Evolutionary conservation across 2,888 invertebrate species (phyloP).

Genomic region (Argyresthia albistria): DNA sequence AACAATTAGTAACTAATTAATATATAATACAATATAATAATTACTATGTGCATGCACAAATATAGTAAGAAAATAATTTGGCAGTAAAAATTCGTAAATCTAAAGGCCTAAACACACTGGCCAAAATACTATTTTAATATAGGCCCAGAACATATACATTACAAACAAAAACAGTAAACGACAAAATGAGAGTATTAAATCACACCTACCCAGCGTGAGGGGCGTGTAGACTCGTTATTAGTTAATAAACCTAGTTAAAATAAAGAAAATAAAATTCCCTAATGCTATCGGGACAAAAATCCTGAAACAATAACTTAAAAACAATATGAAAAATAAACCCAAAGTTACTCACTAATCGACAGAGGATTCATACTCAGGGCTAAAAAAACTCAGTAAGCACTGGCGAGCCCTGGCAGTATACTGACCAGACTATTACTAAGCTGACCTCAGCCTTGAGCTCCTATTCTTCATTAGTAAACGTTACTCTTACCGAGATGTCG

Average conservation of each 20-base stretch:
- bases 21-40: slow-evolving; percentile 69
- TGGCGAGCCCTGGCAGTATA: slow-evolving; percentile 19
- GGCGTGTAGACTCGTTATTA: slow-evolving; percentile 46
- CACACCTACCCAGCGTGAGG: slow-evolving; percentile 58
- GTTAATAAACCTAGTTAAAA: slow-evolving; percentile 58
- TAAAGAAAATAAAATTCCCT: slow-evolving; percentile 72
- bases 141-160: slow-evolving; percentile 58
- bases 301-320: slow-evolving; percentile 72
- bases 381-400: slow-evolving; percentile 45
- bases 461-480: slow-evolving; percentile 30
- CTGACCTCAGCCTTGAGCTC: background rate
- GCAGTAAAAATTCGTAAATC: slow-evolving; percentile 71
- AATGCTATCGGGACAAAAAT: slow-evolving; percentile 73
- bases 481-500: slow-evolving; percentile 17
- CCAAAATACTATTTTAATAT: slow-evolving; percentile 69
- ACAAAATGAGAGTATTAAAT: slow-evolving; percentile 67
- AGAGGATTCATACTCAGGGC: slow-evolving; percentile 64
- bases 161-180: slow-evolving; percentile 60
- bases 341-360: slow-evolving; percentile 71
- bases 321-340: slow-evolving; percentile 70
- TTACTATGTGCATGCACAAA: slow-evolving; percentile 71
- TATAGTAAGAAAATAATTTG: slow-evolving; percentile 72
- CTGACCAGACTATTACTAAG: background rate
- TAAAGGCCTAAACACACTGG: slow-evolving; percentile 68
- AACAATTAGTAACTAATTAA: slow-evolving; percentile 64